phyloP scores from a whole-genome alignment of 2,113 vertebrate species.

The Eurystomus gularis region DNA sequence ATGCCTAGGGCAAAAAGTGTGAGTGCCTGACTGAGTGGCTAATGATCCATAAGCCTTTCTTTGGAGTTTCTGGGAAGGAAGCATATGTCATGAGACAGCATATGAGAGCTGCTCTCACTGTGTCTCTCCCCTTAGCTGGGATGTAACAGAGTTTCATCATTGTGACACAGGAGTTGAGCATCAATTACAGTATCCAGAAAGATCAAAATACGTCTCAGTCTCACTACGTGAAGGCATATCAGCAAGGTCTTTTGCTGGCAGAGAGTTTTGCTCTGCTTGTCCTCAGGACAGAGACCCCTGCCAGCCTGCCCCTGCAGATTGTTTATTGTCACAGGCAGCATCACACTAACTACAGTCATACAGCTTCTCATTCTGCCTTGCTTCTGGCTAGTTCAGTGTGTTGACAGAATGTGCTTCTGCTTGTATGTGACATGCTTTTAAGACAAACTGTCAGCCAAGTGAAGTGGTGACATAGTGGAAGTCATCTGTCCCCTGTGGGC shows the following conservation, averaged over 20 bases:
- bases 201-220: neutral
- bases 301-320: neutral
- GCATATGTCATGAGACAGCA: neutral
- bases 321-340: neutral
- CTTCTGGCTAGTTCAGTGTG: neutral
- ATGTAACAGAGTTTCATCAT: neutral
- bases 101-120: neutral
- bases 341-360: neutral
- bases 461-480: neutral
- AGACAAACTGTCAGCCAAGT: neutral
- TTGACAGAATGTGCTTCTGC: neutral
- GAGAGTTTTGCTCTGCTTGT: neutral
- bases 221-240: neutral
- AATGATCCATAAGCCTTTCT: neutral
- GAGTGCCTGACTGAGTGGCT: neutral
- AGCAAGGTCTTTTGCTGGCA: neutral
- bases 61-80: neutral
- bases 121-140: neutral
- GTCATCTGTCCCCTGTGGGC: neutral
- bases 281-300: neutral
- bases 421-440: neutral
- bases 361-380: neutral
- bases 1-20: neutral
- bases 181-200: neutral
- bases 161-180: neutral